Conservation (phyloP, 2,797 vertebrate genomes). For the Peromyscus aztecus region DNA sequence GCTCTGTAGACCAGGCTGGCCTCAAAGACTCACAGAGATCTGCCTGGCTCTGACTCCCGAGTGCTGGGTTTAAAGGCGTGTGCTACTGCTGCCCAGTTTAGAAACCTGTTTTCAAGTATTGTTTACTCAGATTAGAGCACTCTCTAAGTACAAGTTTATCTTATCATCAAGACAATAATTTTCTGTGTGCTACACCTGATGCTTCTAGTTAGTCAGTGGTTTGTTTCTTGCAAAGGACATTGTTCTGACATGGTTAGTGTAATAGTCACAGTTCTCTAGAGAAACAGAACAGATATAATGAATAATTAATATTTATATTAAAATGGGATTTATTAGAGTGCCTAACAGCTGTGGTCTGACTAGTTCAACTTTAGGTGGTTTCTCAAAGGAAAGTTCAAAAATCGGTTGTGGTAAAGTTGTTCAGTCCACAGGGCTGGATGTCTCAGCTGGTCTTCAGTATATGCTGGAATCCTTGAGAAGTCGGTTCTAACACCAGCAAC, state of each 20-base stretch:
- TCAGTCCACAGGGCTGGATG: not conserved
- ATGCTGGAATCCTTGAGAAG: not conserved
- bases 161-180: not conserved
- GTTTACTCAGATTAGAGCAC: not conserved
- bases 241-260: not conserved
- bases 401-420: not conserved
- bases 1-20: too few species aligned
- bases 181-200: not conserved
- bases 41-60: too few species aligned
- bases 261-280: not conserved
- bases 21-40: too few species aligned
- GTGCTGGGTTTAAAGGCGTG: too few species aligned
- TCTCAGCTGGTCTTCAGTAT: not conserved
- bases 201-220: not conserved
- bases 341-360: not conserved
- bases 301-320: not conserved
- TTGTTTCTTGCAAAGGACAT: not conserved
- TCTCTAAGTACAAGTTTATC: not conserved
- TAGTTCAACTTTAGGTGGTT: not conserved
- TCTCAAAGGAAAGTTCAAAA: not conserved
- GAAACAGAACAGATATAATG: not conserved
- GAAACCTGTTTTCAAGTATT: not conserved
- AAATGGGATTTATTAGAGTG: not conserved
- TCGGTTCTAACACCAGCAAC: not conserved
- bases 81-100: too few species aligned